Evolutionary conservation across 2,888 invertebrate species (phyloP).

Genomic region (Kuschelorhynchus macadamiae): DNA sequence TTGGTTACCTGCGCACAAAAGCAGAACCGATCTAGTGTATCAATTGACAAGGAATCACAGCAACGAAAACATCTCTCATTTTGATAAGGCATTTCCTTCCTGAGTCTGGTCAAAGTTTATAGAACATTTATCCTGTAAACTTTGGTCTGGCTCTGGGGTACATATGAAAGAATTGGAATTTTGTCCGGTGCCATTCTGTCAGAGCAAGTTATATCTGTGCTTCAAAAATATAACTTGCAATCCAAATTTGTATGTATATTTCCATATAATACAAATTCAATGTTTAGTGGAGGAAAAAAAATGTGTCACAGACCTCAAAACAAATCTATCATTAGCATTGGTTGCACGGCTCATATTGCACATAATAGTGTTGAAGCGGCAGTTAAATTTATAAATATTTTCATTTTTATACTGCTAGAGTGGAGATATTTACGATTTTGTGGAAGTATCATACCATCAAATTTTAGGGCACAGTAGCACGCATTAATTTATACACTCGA

Average conservation of each 20-base stretch:
- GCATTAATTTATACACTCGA: too few species aligned
- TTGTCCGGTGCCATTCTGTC: background rate
- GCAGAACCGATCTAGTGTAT: background rate
- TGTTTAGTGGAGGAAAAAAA: background rate
- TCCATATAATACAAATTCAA: background rate
- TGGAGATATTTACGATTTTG: too few species aligned
- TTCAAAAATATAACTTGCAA: background rate
- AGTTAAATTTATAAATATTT: too few species aligned
- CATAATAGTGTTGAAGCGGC: background rate
- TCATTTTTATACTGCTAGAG: too few species aligned
- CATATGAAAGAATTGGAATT: background rate
- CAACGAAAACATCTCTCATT: background rate
- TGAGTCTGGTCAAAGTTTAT: too few species aligned
- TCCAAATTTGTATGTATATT: background rate
- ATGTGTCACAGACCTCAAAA: background rate
- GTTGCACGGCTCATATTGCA: background rate
- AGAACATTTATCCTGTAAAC: too few species aligned
- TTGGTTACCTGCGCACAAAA: background rate
- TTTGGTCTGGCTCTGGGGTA: too few species aligned
- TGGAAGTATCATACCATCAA: too few species aligned
- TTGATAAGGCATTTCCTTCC: too few species aligned
- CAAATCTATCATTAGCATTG: background rate
- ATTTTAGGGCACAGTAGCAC: too few species aligned
- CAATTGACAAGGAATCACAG: background rate
- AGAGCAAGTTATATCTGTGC: conserved; percentile 2